phyloP scores from a whole-genome alignment of 2,888 invertebrate species.

The Pammene aurita region DNA sequence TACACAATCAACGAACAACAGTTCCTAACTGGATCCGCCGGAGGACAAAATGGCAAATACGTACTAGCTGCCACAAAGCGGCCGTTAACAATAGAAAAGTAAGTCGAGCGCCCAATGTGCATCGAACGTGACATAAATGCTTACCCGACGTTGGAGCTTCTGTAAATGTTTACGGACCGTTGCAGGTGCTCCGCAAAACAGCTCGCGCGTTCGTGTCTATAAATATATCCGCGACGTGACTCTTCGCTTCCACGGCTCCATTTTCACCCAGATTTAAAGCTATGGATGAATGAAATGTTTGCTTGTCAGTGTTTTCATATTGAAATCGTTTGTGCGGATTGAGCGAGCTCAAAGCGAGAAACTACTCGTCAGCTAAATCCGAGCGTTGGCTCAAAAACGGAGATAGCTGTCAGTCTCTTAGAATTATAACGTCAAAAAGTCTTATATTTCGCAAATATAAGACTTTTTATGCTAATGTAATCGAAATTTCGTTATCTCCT shows the following conservation, averaged over 20 bases:
- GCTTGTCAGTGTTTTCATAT: neutral
- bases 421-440: too few species aligned
- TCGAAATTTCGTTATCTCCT: too few species aligned
- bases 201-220: slow-evolving; percentile 22
- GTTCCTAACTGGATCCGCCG: slow-evolving; percentile 3
- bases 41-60: slow-evolving; percentile 14
- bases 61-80: neutral
- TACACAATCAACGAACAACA: slow-evolving; percentile 7
- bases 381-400: too few species aligned
- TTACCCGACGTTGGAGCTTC: slow-evolving; percentile 18
- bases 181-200: slow-evolving; percentile 37
- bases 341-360: neutral
- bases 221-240: slow-evolving; percentile 33
- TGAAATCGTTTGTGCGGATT: neutral
- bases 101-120: slow-evolving; percentile 17
- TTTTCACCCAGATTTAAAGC: slow-evolving; percentile 16
- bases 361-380: too few species aligned
- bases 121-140: slow-evolving; percentile 42
- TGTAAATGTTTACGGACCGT: slow-evolving; percentile 43
- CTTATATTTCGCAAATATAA: too few species aligned
- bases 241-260: slow-evolving; percentile 16
- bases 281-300: slow-evolving; percentile 2
- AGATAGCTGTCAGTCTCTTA: too few species aligned
- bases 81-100: slow-evolving; percentile 21
- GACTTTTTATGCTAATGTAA: too few species aligned